Evolutionary conservation across 30 jellyfish, hydroid and myxozoan species (phyloP).

Genomic region (Calvadosia cruxmelitensis): DNA sequence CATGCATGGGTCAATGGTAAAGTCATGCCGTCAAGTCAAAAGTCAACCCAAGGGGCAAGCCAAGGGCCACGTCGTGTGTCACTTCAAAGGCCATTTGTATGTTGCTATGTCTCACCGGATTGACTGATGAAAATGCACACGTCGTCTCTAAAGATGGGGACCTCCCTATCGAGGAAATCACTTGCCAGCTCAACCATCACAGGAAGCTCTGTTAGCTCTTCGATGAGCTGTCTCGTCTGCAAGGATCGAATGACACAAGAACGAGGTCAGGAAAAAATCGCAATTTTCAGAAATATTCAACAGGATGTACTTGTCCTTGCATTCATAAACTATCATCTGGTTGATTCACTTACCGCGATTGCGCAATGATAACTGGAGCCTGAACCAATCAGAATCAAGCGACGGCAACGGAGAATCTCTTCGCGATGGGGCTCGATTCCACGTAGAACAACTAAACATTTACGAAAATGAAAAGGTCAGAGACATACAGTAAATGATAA

Average conservation of each 20-base stretch:
- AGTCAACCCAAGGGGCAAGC: too few relatives aligned
- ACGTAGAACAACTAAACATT: constrained; percentile 36
- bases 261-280: too few relatives aligned
- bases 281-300: too few relatives aligned
- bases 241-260: not conserved
- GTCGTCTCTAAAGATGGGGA: constrained; percentile 86
- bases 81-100: too few relatives aligned
- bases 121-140: constrained; percentile 89
- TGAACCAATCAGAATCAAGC: constrained; percentile 77
- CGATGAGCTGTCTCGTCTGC: constrained; percentile 80
- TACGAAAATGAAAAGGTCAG: not conserved
- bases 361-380: constrained; percentile 91
- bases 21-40: too few relatives aligned
- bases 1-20: too few relatives aligned
- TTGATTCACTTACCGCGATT: constrained; percentile 43
- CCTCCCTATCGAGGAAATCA: constrained; percentile 84
- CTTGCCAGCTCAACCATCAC: constrained; percentile 95
- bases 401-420: constrained; percentile 63
- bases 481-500: not conserved
- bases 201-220: constrained; percentile 80
- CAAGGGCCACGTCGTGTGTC: too few relatives aligned
- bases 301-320: too few relatives aligned
- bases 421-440: constrained; percentile 66
- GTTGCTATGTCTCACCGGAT: constrained; percentile 76
- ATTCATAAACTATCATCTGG: not conserved